phyloP scores from a whole-genome alignment of 2,113 vertebrate species.

The Hyperopisus bebe region DNA sequence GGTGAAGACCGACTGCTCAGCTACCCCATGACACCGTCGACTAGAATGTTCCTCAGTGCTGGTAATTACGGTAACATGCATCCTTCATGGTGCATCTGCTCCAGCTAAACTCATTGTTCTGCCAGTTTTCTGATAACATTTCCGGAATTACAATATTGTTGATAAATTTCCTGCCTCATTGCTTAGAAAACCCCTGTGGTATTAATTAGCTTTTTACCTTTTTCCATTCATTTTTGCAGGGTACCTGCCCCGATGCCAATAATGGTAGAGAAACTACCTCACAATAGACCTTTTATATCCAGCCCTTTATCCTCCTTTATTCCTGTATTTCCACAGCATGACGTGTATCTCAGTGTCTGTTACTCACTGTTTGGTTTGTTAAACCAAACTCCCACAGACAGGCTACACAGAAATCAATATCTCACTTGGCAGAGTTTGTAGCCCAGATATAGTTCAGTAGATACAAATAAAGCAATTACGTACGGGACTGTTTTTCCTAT shows the following conservation, averaged over 20 bases:
- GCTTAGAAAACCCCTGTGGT: not conserved
- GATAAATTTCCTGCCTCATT: not conserved
- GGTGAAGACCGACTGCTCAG: slow-evolving; percentile 55
- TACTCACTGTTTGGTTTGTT: slow-evolving; percentile 52
- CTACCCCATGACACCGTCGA: slow-evolving; percentile 28
- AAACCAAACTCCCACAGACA: slow-evolving; percentile 62
- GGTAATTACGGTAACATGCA: not conserved
- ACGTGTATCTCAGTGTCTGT: slow-evolving; percentile 26
- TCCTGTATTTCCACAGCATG: not conserved
- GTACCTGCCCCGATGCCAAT: not conserved
- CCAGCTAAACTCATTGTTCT: not conserved
- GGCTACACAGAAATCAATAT: slow-evolving; percentile 59
- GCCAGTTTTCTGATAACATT: not conserved
- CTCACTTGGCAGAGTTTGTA: slow-evolving; percentile 41
- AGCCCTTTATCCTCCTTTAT: not conserved
- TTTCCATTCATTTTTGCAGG: not conserved
- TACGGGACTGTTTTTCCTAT: not conserved
- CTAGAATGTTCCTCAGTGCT: not conserved
- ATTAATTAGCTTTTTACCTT: not conserved
- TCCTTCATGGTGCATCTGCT: not conserved
- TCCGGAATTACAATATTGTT: not conserved
- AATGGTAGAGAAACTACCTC: not conserved
- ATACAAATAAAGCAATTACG: not conserved
- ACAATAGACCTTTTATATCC: not conserved
- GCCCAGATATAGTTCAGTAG: not conserved